Percentiles rank a stretch among this genome's conserved stretches.
These are phyloP conservation scores for Acleris cristana DNA, from an alignment of 2,888 invertebrate genomes.

Conservation along the genomic window DNA sequence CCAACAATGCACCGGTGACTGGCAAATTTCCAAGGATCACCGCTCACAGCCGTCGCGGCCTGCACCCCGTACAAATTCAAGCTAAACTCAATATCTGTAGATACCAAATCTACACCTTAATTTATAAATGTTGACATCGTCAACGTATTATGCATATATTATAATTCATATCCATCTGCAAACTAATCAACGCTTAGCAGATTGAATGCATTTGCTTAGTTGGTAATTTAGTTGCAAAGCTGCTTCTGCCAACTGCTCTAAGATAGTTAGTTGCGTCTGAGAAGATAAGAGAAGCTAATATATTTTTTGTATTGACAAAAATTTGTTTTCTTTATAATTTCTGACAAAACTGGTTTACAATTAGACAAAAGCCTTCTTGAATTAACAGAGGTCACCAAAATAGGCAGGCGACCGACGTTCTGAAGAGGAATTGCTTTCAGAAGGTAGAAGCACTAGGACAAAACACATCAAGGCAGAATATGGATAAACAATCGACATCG, in stretches of 20 bases:
- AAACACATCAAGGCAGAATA: slow-evolving; percentile 29
- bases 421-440: background rate
- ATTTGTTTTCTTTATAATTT: no score
- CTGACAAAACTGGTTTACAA: no score
- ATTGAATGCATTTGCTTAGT: no score
- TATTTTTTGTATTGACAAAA: no score
- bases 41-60: slow-evolving; percentile 39
- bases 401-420: background rate
- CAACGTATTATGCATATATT: background rate
- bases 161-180: no score
- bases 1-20: slow-evolving; percentile 68
- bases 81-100: slow-evolving; percentile 57
- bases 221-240: no score
- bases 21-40: slow-evolving; percentile 68
- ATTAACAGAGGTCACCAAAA: no score
- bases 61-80: slow-evolving; percentile 53
- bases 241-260: no score
- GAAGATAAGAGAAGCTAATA: no score
- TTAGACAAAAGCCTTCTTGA: no score
- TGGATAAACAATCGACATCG: slow-evolving; percentile 35
- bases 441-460: slow-evolving; percentile 4
- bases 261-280: no score
- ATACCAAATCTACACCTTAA: slow-evolving; percentile 54
- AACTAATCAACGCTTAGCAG: no score
- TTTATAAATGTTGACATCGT: background rate